phyloP scores from a whole-genome alignment of 2,888 invertebrate genomes.

The Limenitis camilla region DNA sequence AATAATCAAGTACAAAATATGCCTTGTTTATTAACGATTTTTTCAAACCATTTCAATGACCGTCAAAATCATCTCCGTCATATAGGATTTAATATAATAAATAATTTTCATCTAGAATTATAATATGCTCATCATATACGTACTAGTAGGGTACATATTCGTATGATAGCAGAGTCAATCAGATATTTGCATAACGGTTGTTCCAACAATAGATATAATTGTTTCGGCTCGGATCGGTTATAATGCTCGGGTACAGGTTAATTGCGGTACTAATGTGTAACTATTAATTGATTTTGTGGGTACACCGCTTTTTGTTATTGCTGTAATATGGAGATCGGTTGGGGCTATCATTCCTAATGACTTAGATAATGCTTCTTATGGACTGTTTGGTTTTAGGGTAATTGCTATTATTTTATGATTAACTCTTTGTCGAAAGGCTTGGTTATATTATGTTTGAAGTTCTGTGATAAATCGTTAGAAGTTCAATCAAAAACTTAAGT shows the following conservation, averaged over 20 bases:
- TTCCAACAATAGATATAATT: conserved; percentile 49
- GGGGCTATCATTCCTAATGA: conserved; percentile 18
- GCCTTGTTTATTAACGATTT: too few species aligned
- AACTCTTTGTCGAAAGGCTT: background rate
- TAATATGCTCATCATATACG: background rate
- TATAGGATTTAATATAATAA: too few species aligned
- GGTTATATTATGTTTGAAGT: too few species aligned
- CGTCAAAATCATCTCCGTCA: too few species aligned
- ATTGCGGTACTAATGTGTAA: conserved; percentile 42
- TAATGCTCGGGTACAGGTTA: conserved; percentile 30
- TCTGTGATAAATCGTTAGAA: too few species aligned
- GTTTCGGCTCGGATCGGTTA: conserved; percentile 26
- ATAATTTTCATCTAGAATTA: too few species aligned
- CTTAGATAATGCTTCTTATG: conserved; percentile 9
- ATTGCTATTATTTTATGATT: background rate
- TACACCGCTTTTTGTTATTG: conserved; percentile 21
- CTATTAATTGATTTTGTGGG: conserved; percentile 62
- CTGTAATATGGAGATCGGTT: conserved; percentile 8
- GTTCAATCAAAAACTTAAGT: too few species aligned
- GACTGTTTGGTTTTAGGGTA: background rate
- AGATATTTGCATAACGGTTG: conserved; percentile 41
- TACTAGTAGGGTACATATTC: conserved; percentile 4
- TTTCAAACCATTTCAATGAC: too few species aligned
- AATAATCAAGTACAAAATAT: too few species aligned
- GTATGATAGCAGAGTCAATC: conserved; percentile 30